Evolutionary conservation across 1,140 invertebrate genomes (phyloP), one percentile per base, ranked within the genome.

Genomic region (Dendrolimus kikuchii): DNA sequence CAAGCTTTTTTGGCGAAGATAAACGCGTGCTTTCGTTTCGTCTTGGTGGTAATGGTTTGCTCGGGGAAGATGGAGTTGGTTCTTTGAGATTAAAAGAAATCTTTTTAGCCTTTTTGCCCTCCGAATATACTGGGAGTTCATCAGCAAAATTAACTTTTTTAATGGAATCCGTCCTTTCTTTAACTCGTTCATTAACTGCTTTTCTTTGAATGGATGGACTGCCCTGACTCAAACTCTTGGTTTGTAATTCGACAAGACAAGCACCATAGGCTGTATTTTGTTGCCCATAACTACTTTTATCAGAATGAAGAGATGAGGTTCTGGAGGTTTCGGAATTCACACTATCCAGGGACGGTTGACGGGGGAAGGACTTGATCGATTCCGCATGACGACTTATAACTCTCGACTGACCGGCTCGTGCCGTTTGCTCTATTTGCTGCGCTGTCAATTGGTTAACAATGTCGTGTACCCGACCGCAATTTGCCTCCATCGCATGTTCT

Each of bases 1-100:
- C 89, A 9, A 94, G 85, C 58, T 94, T 94, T 62, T 93, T 94
- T 0, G 94, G 94, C n/a, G 92, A 93, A 1, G 90, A 90, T 6
- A 92, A 74, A 49, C 91, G 88, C 0, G 93, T 94, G 60, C 90
- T 91, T 56, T 94, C 92, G 5, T 93, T 92, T 40, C 93, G 89
- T 62, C 92, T 91, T 0, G 93, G 93, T 7, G 93, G 91, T 51
- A 90, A 86, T 0, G 92, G 92, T 45, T 86, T 87, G 5, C 76
- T 68, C 0, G 84, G 83, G 0, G 85, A 88, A 0, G 77, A 59
- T 0, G 86, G 84, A 0, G 71, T 67, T 7, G 68, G 69, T n/a
- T 77, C 70, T 38, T 62, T 64, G 8, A 82, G 57, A 61, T 80
- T 81, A 52, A 85, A 83, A 0, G 79, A 62, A 6, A 87, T 80